A percentile compares a stretch with the other conserved stretches of the same genome.
Evolutionary conservation across 1,140 invertebrate species (phyloP).

Genomic region (Zaprionus tsacasi): DNA sequence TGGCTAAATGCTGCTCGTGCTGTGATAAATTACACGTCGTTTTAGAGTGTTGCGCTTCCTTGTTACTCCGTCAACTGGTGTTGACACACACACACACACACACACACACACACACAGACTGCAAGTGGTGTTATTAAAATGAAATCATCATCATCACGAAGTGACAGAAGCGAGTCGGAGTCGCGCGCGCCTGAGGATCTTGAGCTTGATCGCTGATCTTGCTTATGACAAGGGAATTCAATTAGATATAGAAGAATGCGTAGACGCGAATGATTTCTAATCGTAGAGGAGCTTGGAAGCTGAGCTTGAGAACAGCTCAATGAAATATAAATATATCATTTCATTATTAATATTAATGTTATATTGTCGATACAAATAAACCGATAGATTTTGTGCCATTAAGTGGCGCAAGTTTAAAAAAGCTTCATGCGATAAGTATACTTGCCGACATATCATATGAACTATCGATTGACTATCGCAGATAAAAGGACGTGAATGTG

Average conservation of each 20-base stretch:
- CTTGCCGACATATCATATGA: neutral
- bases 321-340: neutral
- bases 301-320: neutral
- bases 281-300: neutral
- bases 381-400: too few species aligned
- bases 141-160: conserved; percentile 77
- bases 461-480: neutral
- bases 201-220: conserved; percentile 46
- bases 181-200: conserved; percentile 36
- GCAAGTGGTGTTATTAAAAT: conserved; percentile 77
- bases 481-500: too few species aligned
- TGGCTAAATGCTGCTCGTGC: conserved; percentile 77
- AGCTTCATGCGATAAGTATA: neutral
- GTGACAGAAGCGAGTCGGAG: conserved; percentile 56
- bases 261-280: conserved; percentile 30
- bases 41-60: conserved; percentile 77
- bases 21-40: conserved; percentile 77
- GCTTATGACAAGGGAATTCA: conserved; percentile 76
- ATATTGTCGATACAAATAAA: too few species aligned
- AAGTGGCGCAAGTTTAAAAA: too few species aligned
- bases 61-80: conserved; percentile 78
- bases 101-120: conserved; percentile 14
- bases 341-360: too few species aligned
- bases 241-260: conserved; percentile 55
- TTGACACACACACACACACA: conserved; percentile 50